Percentiles rank a stretch among this genome's conserved stretches.
These are phyloP conservation scores for Edolisoma coerulescens DNA, from an alignment of 2,113 vertebrate genomes.

Conservation along the genomic window DNA sequence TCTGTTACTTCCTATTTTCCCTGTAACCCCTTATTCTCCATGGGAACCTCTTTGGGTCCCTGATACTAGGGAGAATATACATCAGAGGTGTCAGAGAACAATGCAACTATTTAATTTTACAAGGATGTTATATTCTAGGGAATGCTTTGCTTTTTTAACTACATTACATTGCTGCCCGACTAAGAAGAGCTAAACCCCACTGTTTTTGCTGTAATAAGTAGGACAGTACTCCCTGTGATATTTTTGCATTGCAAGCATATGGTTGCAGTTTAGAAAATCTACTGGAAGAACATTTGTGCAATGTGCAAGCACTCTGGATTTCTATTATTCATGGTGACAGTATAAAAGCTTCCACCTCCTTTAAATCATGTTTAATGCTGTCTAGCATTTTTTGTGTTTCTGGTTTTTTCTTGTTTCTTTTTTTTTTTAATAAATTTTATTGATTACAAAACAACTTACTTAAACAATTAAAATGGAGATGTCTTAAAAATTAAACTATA, in stretches of 20 bases:
- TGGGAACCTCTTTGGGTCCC: neutral
- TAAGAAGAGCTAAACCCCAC: conserved; percentile 6
- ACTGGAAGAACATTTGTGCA: conserved; percentile 40
- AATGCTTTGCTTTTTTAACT: conserved; percentile 14
- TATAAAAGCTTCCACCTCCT: neutral
- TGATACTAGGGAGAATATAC: neutral
- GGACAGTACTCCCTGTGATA: conserved; percentile 50
- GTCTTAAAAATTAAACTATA: neutral
- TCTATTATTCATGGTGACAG: conserved; percentile 46
- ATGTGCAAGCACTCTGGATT: neutral
- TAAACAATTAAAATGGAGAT: neutral
- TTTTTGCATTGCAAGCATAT: conserved; percentile 54
- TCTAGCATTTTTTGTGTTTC: neutral
- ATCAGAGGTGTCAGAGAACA: neutral
- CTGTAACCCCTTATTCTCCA: neutral
- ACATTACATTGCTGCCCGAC: neutral
- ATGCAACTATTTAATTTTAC: conserved; percentile 10
- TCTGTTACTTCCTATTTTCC: neutral
- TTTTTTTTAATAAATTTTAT: neutral
- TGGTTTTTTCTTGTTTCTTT: neutral
- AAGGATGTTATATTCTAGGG: neutral
- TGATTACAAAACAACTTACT: neutral
- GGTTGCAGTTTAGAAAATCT: conserved; percentile 47
- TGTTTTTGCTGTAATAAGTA: conserved; percentile 36
- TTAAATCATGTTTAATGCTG: neutral